Conservation (phyloP, 1,140 invertebrate genomes). For the Drosophila ficusphila region DNA sequence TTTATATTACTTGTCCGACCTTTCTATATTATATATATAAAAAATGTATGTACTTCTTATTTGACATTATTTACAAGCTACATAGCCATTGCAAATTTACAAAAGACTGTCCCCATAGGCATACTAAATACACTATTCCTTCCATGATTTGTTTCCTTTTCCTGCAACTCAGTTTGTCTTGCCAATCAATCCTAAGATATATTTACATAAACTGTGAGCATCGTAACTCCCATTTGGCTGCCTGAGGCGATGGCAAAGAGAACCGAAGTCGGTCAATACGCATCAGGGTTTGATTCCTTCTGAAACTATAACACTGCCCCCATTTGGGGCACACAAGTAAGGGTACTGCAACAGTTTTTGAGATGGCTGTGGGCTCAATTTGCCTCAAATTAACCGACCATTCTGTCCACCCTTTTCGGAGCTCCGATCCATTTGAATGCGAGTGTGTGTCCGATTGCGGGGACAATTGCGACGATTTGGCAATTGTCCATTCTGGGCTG, state of each 20-base stretch:
- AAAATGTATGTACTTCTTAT: too few relatives aligned
- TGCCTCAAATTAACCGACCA: conserved; percentile 76
- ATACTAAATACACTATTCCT: too few relatives aligned
- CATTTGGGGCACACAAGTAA: conserved; percentile 3
- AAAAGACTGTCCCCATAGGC: too few relatives aligned
- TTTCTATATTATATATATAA: too few relatives aligned
- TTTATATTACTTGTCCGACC: too few relatives aligned
- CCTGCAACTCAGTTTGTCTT: background rate
- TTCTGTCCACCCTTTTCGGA: conserved; percentile 43
- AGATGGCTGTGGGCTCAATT: conserved; percentile 56
- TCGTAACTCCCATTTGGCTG: conserved; percentile 24
- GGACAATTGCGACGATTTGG: conserved; percentile 59
- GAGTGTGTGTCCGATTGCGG: background rate
- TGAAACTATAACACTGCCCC: conserved; percentile 38
- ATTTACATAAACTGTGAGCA: conserved; percentile 28
- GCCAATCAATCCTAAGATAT: conserved; percentile 19
- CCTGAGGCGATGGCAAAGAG: conserved; percentile 9
- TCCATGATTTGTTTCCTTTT: background rate
- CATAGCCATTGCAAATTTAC: too few relatives aligned
- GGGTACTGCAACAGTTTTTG: conserved; percentile 31
- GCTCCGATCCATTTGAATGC: background rate
- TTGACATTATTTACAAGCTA: too few relatives aligned
- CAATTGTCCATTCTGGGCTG: conserved; percentile 57
- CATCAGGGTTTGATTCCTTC: conserved; percentile 61
- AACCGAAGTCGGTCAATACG: conserved; percentile 20